phyloP scores from a whole-genome alignment of 2,888 invertebrate genomes.

The Drosophila koepferae region DNA sequence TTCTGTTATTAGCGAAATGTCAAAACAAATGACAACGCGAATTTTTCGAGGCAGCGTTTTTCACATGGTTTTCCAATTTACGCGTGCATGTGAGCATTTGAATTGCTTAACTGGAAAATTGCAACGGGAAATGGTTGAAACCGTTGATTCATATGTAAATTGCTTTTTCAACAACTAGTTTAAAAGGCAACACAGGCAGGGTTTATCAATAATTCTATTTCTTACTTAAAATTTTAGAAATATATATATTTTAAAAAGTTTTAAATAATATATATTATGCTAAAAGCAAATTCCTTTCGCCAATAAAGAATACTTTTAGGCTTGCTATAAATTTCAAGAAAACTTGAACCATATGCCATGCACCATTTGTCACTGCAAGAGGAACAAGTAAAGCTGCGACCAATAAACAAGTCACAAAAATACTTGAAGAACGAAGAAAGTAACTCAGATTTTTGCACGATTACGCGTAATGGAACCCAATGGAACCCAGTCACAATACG shows the following conservation, averaged over 20 bases:
- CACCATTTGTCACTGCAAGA: constrained; percentile 59
- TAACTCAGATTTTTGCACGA: constrained; percentile 17
- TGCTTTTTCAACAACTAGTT: not conserved
- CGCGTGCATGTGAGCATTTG: not conserved
- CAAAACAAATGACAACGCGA: constrained; percentile 65
- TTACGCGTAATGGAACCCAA: constrained; percentile 23
- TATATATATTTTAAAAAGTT: too few relatives aligned
- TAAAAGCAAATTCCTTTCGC: too few relatives aligned
- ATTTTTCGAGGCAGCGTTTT: constrained; percentile 32
- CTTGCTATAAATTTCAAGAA: constrained; percentile 16
- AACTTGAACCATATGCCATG: constrained; percentile 16
- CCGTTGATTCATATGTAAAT: constrained; percentile 1
- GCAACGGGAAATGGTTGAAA: constrained; percentile 4
- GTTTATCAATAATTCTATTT: too few relatives aligned
- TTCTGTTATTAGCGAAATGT: constrained; percentile 71
- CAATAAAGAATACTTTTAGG: constrained; percentile 11
- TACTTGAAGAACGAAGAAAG: constrained; percentile 31
- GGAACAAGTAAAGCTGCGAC: constrained; percentile 27
- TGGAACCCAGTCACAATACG: constrained; percentile 14
- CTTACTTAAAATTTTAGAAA: too few relatives aligned
- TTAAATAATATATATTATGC: not conserved
- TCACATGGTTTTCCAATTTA: not conserved
- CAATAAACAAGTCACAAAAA: constrained; percentile 71
- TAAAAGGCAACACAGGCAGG: not conserved
- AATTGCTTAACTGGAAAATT: constrained; percentile 10